Percentiles rank a stretch among this genome's conserved stretches.
Conservation (phyloP, 2,797 vertebrate genomes). For the Hylomyscus alleni region DNA sequence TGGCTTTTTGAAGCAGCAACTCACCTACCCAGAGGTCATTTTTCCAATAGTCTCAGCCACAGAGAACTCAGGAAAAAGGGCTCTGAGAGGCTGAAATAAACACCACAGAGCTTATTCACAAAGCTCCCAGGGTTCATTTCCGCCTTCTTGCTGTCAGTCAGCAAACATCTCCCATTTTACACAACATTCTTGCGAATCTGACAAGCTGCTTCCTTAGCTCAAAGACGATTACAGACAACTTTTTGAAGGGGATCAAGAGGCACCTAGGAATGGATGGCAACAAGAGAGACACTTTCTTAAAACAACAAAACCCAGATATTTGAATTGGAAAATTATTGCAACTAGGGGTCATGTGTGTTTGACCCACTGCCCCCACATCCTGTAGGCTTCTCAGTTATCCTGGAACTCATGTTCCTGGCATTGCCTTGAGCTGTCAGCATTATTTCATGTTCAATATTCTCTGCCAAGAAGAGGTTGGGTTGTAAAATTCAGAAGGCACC, state of each 20-base stretch:
- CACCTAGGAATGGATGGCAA: constrained; percentile 8
- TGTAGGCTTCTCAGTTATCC: background rate
- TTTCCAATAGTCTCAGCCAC: constrained; percentile 70
- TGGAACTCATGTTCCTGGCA: background rate
- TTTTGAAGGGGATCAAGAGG: constrained; percentile 25
- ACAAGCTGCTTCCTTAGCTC: constrained; percentile 24
- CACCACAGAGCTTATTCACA: constrained; percentile 32
- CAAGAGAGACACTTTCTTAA: background rate
- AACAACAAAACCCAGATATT: background rate
- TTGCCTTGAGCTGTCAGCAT: background rate
- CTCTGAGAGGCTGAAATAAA: constrained; percentile 66
- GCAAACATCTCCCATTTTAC: background rate
- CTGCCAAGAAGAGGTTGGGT: background rate
- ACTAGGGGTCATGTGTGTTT: background rate
- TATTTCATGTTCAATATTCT: background rate
- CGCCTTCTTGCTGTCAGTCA: constrained; percentile 47
- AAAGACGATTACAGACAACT: constrained; percentile 39
- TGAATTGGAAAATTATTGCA: background rate
- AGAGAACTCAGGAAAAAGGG: constrained; percentile 49
- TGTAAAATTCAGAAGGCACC: background rate
- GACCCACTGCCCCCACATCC: background rate
- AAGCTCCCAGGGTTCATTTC: constrained; percentile 11
- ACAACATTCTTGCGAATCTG: background rate
- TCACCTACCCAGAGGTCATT: constrained; percentile 76
- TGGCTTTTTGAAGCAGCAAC: constrained; percentile 69